Evolutionary conservation across 2,888 invertebrate species (phyloP).

Genomic region (Xiphydria camelus): DNA sequence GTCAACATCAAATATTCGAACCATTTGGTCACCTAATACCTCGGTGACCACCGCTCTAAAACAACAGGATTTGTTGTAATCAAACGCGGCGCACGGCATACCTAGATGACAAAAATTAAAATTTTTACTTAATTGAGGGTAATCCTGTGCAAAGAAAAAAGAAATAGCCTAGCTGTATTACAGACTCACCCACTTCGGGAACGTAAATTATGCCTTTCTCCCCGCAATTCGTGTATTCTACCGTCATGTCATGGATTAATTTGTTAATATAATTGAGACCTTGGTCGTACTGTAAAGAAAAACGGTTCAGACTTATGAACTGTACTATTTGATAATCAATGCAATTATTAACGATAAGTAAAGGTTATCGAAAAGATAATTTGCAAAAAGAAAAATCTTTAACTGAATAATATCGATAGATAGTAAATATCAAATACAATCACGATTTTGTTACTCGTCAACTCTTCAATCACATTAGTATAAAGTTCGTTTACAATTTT

Average conservation of each 20-base stretch:
- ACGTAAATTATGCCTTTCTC: slow-evolving; percentile 54
- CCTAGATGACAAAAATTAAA: slow-evolving; percentile 57
- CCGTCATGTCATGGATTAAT: slow-evolving; percentile 59
- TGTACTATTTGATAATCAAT: too few relatives aligned
- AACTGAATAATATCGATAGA: too few relatives aligned
- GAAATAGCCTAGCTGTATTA: slow-evolving; percentile 1
- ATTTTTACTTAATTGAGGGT: too few relatives aligned
- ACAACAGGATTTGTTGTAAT: slow-evolving; percentile 59
- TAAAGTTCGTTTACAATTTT: too few relatives aligned
- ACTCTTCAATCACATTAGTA: too few relatives aligned
- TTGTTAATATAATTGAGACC: slow-evolving; percentile 54
- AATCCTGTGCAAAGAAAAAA: slow-evolving; percentile 3
- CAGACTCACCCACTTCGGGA: slow-evolving; percentile 61
- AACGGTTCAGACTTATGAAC: background rate
- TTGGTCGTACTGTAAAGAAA: slow-evolving; percentile 40
- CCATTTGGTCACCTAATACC: slow-evolving; percentile 57
- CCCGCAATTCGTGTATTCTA: slow-evolving; percentile 50
- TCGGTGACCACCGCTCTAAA: slow-evolving; percentile 64
- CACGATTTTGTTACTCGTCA: too few relatives aligned
- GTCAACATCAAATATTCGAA: slow-evolving; percentile 68
- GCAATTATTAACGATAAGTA: too few relatives aligned
- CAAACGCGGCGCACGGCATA: slow-evolving; percentile 61
- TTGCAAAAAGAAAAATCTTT: too few relatives aligned
- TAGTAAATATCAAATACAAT: too few relatives aligned
- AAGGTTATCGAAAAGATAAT: too few relatives aligned